Evolutionary conservation across 2,113 vertebrate genomes (phyloP).

Genomic region (Aviceda subcristata): DNA sequence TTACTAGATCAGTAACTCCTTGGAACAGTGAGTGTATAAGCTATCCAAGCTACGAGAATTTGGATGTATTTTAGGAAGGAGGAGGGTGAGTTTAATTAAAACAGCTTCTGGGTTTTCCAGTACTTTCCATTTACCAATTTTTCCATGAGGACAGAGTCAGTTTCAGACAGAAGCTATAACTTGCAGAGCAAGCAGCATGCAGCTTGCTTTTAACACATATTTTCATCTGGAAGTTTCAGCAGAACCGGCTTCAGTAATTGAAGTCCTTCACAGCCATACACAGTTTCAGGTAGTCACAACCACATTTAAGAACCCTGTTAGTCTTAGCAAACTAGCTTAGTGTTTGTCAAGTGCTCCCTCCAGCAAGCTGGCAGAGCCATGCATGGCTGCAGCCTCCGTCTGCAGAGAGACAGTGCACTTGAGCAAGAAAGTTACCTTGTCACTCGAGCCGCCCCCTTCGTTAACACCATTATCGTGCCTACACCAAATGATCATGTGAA

Average conservation of each 20-base stretch:
- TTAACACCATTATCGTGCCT: not conserved
- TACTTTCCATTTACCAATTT: not conserved
- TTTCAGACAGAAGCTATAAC: not conserved
- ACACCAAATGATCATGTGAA: not conserved
- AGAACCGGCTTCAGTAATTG: not conserved
- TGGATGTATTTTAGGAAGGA: not conserved
- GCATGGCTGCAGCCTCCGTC: not conserved
- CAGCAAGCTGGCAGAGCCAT: not conserved
- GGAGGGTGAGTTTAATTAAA: not conserved
- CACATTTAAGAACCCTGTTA: not conserved
- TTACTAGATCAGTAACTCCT: not conserved
- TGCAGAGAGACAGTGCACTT: not conserved
- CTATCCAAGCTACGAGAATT: not conserved
- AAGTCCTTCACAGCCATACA: not conserved
- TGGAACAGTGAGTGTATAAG: not conserved
- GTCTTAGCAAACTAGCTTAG: too few relatives aligned
- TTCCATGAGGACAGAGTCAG: not conserved
- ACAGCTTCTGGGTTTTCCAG: not conserved
- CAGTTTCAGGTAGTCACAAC: not conserved
- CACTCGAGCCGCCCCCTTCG: not conserved
- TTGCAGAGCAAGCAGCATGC: not conserved
- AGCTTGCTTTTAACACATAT: not conserved
- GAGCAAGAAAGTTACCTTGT: not conserved
- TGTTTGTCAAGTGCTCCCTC: not conserved
- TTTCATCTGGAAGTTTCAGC: not conserved